A percentile compares a stretch with the other conserved stretches of the same genome.
Evolutionary conservation across 2,113 vertebrate species (phyloP).

Genomic region (Diphyllodes magnificus): DNA sequence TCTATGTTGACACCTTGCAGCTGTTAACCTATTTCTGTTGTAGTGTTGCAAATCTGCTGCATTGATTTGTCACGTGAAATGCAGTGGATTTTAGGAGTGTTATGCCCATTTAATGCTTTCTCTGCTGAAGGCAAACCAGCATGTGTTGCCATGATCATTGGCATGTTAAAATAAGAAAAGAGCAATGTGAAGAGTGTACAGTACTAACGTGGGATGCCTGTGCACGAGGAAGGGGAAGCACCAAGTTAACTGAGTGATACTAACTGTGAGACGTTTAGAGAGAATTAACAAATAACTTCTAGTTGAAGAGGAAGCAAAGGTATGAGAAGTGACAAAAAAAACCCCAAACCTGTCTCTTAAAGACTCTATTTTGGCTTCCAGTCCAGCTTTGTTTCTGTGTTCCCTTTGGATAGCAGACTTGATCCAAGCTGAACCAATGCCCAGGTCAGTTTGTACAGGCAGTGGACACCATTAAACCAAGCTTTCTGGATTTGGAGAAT

Average conservation of each 20-base stretch:
- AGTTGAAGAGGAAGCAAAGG: not conserved
- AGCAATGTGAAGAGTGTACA: not conserved
- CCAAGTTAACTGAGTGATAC: not conserved
- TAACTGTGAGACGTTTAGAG: not conserved
- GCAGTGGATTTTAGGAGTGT: not conserved
- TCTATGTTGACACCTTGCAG: not conserved
- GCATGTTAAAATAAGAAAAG: not conserved
- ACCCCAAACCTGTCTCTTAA: not conserved
- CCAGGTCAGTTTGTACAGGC: not conserved
- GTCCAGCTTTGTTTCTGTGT: not conserved
- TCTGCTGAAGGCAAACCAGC: not conserved
- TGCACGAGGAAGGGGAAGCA: not conserved
- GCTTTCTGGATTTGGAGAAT: not conserved
- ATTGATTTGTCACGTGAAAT: not conserved
- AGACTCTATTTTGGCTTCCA: not conserved
- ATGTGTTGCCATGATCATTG: not conserved
- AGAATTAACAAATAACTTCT: not conserved
- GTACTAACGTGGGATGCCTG: not conserved
- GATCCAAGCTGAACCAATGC: not conserved
- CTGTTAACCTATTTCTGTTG: not conserved
- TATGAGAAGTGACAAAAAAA: not conserved
- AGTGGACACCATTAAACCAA: not conserved
- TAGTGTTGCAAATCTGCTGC: not conserved
- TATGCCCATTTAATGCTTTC: not conserved
- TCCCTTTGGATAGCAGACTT: not conserved